A percentile compares a stretch with the other conserved stretches of the same genome.
Conservation (phyloP, 2,888 invertebrate genomes). For the Nasonia oneida region DNA sequence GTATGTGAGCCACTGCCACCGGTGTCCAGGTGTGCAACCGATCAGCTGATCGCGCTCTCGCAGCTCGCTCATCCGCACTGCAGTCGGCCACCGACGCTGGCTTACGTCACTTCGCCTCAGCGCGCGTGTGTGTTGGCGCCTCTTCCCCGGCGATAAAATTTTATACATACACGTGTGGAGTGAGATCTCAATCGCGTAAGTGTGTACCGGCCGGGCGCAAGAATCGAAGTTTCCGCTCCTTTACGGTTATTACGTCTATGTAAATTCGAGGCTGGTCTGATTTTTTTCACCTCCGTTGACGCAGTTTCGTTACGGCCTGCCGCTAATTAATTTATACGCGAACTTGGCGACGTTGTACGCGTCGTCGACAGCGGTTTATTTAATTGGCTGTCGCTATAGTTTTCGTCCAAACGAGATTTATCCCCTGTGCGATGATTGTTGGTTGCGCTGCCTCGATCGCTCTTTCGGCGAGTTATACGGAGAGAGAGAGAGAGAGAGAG, state of each 20-base stretch:
- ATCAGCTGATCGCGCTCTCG: conserved; percentile 51
- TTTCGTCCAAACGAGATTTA: no score
- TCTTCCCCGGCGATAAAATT: conserved; percentile 23
- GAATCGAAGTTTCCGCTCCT: background rate
- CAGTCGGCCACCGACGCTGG: background rate
- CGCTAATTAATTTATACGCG: no score
- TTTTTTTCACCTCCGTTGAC: no score
- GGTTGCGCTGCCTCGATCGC: no score
- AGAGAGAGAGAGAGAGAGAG: background rate
- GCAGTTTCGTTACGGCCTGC: no score
- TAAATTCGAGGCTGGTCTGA: no score
- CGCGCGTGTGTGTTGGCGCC: background rate
- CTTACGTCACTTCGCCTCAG: conserved; percentile 39
- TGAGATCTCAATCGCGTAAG: conserved; percentile 42
- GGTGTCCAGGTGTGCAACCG: conserved; percentile 15
- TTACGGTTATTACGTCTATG: background rate
- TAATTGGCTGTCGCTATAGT: no score
- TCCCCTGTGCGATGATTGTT: no score
- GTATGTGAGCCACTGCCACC: conserved; percentile 12
- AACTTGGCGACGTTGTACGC: no score
- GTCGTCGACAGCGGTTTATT: no score
- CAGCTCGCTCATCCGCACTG: background rate
- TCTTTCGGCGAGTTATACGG: background rate
- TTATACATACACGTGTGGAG: background rate
- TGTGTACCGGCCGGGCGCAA: background rate